Evolutionary conservation across 2,888 invertebrate species (phyloP).

Genomic region (Caenorhabditis uteleia): DNA sequence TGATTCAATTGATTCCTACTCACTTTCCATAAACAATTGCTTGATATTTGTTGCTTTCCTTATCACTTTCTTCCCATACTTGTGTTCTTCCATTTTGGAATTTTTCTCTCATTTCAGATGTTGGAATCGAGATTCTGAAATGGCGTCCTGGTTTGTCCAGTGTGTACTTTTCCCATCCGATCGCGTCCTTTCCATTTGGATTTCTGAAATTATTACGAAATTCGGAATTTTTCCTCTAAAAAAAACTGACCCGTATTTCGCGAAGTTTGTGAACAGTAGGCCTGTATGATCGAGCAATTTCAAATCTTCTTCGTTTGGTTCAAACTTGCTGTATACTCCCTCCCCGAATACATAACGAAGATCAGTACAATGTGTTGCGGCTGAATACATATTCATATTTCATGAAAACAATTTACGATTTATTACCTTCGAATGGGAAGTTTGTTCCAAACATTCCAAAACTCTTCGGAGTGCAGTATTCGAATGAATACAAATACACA

Average conservation of each 20-base stretch:
- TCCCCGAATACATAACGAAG: slow-evolving; percentile 55
- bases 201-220: slow-evolving; percentile 9
- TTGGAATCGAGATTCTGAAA: slow-evolving; percentile 15
- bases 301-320: slow-evolving; percentile 44
- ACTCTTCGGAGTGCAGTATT: slow-evolving; percentile 38
- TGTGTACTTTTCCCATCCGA: slow-evolving; percentile 17
- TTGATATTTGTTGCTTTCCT: slow-evolving; percentile 11
- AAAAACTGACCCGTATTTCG: slow-evolving; percentile 48
- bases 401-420: background rate
- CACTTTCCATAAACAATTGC: slow-evolving; percentile 20
- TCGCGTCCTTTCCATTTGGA: slow-evolving; percentile 13
- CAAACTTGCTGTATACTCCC: slow-evolving; percentile 46
- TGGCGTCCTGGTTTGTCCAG: slow-evolving; percentile 9
- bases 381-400: slow-evolving; percentile 11
- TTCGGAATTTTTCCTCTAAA: background rate
- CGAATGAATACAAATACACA: slow-evolving; percentile 45
- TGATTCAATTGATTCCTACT: background rate
- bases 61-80: slow-evolving; percentile 13
- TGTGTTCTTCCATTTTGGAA: slow-evolving; percentile 11
- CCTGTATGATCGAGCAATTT: slow-evolving; percentile 48
- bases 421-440: slow-evolving; percentile 42
- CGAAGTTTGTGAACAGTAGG: slow-evolving; percentile 47
- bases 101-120: slow-evolving; percentile 19
- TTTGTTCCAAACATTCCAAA: slow-evolving; percentile 42
- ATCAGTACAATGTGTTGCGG: slow-evolving; percentile 50